Percentiles rank a stretch among this genome's conserved stretches.
phyloP scores from a whole-genome alignment of 2,797 vertebrate species.

The Hoplostethus atlanticus region DNA sequence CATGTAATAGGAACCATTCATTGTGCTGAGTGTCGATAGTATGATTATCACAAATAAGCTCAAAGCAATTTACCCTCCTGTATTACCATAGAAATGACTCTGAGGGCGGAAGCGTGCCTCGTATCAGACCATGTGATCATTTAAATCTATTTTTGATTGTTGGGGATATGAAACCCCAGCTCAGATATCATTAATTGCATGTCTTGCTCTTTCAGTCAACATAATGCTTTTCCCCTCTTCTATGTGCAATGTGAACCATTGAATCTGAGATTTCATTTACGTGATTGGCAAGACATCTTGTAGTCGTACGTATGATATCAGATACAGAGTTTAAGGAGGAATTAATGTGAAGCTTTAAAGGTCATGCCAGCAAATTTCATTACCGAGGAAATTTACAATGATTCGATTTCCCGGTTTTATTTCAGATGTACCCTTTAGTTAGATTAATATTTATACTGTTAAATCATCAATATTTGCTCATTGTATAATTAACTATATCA shows the following conservation, averaged over 20 bases:
- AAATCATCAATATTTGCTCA: background rate
- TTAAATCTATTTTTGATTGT: conserved; percentile 79
- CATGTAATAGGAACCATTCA: conserved; percentile 78
- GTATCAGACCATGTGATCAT: conserved; percentile 68
- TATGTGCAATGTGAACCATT: conserved; percentile 65
- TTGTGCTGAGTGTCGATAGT: conserved; percentile 70
- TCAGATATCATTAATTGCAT: conserved; percentile 80
- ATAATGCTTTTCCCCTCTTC: conserved; percentile 67
- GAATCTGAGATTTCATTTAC: conserved; percentile 72
- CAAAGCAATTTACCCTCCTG: conserved; percentile 70
- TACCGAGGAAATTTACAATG: conserved; percentile 43
- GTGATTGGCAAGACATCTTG: conserved; percentile 72
- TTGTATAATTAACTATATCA: background rate
- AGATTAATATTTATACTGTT: conserved; percentile 7
- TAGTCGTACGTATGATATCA: conserved; percentile 64
- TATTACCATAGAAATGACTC: conserved; percentile 62
- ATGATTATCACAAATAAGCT: conserved; percentile 80
- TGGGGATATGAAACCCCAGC: conserved; percentile 71
- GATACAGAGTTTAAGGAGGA: conserved; percentile 62
- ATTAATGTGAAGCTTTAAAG: conserved; percentile 61
- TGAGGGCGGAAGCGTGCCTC: conserved; percentile 56
- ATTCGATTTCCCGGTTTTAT: conserved; percentile 39
- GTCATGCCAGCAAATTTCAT: conserved; percentile 69
- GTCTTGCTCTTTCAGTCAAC: conserved; percentile 74
- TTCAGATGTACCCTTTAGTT: background rate